phyloP scores from a whole-genome alignment of 2,888 invertebrate genomes.

The Eupithecia exiguata region DNA sequence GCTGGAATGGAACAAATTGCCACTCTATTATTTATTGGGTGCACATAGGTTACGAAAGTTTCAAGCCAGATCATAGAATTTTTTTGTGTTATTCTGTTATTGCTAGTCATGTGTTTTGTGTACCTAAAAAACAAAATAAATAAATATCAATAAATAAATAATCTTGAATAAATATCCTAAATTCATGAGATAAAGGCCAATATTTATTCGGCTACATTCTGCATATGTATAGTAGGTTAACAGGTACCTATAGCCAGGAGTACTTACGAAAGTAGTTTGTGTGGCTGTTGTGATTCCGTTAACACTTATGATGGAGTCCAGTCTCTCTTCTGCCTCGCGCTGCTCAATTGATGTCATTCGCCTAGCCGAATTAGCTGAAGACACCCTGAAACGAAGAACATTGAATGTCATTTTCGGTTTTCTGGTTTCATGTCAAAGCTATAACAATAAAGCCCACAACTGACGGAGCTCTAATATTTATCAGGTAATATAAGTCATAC shows the following conservation, averaged over 20 bases:
- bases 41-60: too few relatives aligned
- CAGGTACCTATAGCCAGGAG: not conserved
- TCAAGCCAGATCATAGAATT: too few relatives aligned
- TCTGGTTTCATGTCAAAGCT: not conserved
- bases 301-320: conserved; percentile 77
- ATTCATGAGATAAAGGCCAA: not conserved
- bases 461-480: too few relatives aligned
- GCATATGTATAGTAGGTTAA: not conserved
- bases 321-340: conserved; percentile 69
- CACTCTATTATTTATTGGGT: not conserved
- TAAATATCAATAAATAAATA: too few relatives aligned
- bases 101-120: too few relatives aligned
- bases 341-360: conserved; percentile 76
- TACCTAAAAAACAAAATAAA: too few relatives aligned
- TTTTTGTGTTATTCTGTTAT: too few relatives aligned
- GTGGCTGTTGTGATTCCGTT: conserved; percentile 87
- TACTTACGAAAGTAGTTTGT: conserved; percentile 91
- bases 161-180: too few relatives aligned
- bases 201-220: not conserved
- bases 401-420: not conserved
- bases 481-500: too few relatives aligned
- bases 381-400: conserved; percentile 82
- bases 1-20: conserved; percentile 70
- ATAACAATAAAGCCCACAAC: too few relatives aligned
- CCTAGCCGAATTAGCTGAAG: conserved; percentile 87